phyloP scores from a whole-genome alignment of 1,140 invertebrate species.

The Drosophila lowei region DNA sequence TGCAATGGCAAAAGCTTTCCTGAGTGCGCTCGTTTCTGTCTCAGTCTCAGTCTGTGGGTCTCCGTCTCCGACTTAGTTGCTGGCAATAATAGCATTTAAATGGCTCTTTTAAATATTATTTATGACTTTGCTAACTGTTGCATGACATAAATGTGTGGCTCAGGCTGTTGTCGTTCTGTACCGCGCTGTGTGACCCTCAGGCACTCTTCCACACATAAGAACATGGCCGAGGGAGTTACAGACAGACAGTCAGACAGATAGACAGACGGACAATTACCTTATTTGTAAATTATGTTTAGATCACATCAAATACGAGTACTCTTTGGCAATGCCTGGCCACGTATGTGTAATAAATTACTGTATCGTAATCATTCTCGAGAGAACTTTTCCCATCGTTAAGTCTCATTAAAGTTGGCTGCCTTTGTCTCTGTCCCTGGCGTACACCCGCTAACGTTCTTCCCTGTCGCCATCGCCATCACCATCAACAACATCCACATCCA shows the following conservation, averaged over 20 bases:
- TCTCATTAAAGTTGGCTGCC: slow-evolving; percentile 47
- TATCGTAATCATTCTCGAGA: slow-evolving; percentile 54
- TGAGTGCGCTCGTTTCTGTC: slow-evolving; percentile 10
- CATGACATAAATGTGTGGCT: slow-evolving; percentile 52
- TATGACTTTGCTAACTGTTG: slow-evolving; percentile 62
- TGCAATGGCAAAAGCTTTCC: slow-evolving; percentile 11
- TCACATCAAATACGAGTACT: slow-evolving; percentile 5
- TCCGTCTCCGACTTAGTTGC: slow-evolving; percentile 14
- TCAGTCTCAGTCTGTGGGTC: slow-evolving; percentile 14
- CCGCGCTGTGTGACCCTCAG: slow-evolving; percentile 19
- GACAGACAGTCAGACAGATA: no score
- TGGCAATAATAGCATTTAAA: slow-evolving; percentile 67
- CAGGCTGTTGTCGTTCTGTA: slow-evolving; percentile 25
- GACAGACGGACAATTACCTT: slow-evolving; percentile 28
- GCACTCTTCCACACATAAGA: slow-evolving; percentile 29
- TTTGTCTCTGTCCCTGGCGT: slow-evolving; percentile 8
- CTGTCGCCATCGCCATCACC: slow-evolving; percentile 23
- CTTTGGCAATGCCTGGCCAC: background rate
- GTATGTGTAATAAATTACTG: slow-evolving; percentile 34
- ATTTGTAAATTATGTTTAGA: slow-evolving; percentile 40
- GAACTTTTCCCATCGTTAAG: slow-evolving; percentile 59
- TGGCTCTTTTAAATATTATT: slow-evolving; percentile 74
- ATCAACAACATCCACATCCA: slow-evolving; percentile 47
- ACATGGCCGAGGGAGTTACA: slow-evolving; percentile 1
- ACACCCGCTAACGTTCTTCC: slow-evolving; percentile 20